Base-by-base conservation (phyloP, 2,888 invertebrate species). In the Drosophila neonasuta region DNA sequence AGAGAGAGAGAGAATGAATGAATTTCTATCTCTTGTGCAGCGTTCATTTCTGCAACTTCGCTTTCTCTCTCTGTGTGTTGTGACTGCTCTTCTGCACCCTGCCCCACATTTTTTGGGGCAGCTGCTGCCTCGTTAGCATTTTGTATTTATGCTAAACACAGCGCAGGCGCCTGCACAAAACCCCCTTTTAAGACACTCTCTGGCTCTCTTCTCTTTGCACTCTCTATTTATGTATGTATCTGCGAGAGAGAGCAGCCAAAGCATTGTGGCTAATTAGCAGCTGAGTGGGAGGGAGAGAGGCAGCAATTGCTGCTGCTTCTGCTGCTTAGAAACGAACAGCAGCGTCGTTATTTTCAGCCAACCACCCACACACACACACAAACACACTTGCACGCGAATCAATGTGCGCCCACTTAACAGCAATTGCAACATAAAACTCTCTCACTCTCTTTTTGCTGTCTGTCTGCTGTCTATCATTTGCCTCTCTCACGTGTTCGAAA, bases 151-250 rank as follows among this genome's bases (percentile, higher is more conserved):
- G 75, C 68, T 68, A 32, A 64, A 30, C 24, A 29, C 49, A 61
- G 73, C 76, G 74, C 74, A 74, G 57, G 76, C 76, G 74, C 72
- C 72, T 32, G 55, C 44, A 32, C 67, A 49, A 51, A 63, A 60
- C 52, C 44, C 54, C 44, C 56, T 39, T 56, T 42, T 41, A 42
- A 46, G 51, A 39, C 6, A 46, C 64, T 50, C 74, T 48, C 55
- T 41, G 59, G 17, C 64, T 39, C 24, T 48, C 17, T 46, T 46
- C 61, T 39, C 42, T 29, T 52, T 30, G n/a, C 17, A 5, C 36
- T 51, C 24, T 54, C 63, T 84, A 77, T 81, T 79, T 81, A 81
- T 84, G 80, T 80, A 60, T 80, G 79, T 81, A 84, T 80, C 72
- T 69, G 51, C 42, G 42, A 45, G 42, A 49, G 52, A 54, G 64